These are phyloP conservation scores for Perca fluviatilis DNA, from an alignment of 2,113 vertebrate genomes.

Conservation along the genomic window DNA sequence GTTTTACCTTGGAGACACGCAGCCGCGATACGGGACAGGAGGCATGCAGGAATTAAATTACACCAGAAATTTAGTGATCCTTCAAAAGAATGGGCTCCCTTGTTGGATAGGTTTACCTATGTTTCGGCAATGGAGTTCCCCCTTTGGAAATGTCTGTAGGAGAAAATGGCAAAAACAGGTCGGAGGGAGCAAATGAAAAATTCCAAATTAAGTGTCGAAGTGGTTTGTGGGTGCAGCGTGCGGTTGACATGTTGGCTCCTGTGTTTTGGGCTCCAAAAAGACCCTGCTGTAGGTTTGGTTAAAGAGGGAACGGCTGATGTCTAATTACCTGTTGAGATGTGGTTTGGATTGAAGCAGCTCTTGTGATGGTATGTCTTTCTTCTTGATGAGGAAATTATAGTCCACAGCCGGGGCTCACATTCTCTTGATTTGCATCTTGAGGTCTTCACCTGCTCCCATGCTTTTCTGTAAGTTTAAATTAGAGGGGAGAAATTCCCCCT, in stretches of 20 bases:
- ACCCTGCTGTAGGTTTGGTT: conserved; percentile 53
- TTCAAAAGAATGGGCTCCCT: conserved; percentile 81
- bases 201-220: conserved; percentile 56
- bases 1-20: conserved; percentile 72
- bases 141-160: conserved; percentile 63
- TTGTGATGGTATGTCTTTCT: conserved; percentile 64
- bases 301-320: conserved; percentile 54
- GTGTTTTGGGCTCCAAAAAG: conserved; percentile 41
- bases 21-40: conserved; percentile 73
- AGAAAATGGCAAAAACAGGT: conserved; percentile 76
- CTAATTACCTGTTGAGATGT: conserved; percentile 78
- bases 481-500: conserved; percentile 59
- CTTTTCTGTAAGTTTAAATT: conserved; percentile 45
- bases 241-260: conserved; percentile 69
- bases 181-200: conserved; percentile 61
- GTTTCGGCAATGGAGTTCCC: conserved; percentile 58
- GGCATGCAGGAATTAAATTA: conserved; percentile 82
- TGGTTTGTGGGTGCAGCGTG: conserved; percentile 58
- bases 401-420: conserved; percentile 37
- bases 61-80: conserved; percentile 80
- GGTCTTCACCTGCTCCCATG: conserved; percentile 72
- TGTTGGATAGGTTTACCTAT: conserved; percentile 79
- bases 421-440: conserved; percentile 71
- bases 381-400: conserved; percentile 80
- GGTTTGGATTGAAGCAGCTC: conserved; percentile 72